Conservation (phyloP, 2,113 vertebrate species). For the Austrofundulus limnaeus region DNA sequence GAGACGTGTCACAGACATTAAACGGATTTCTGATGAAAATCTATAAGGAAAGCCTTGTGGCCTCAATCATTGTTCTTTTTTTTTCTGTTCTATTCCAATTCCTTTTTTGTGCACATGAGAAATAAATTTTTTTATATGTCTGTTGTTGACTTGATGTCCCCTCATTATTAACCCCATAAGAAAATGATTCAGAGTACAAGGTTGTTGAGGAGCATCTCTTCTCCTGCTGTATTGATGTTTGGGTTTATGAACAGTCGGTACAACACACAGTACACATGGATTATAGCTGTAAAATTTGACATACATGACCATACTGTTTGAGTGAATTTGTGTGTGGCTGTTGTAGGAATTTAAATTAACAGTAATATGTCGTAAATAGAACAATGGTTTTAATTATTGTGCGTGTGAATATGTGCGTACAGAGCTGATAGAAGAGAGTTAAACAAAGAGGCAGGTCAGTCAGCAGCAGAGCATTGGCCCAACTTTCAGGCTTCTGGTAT, state of each 20-base stretch:
- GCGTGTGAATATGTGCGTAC: constrained; percentile 1
- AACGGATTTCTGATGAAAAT: constrained; percentile 78
- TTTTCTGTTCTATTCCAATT: constrained; percentile 82
- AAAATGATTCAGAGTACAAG: constrained; percentile 69
- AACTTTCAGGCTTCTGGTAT: constrained; percentile 54
- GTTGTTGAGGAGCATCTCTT: constrained; percentile 31
- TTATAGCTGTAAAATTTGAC: constrained; percentile 49
- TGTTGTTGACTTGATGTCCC: constrained; percentile 72
- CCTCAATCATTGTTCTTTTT: constrained; percentile 84
- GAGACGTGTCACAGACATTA: constrained; percentile 73
- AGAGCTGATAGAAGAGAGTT: constrained; percentile 19
- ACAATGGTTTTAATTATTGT: constrained; percentile 14
- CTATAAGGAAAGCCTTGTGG: constrained; percentile 81
- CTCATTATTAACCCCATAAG: constrained; percentile 73
- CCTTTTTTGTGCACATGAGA: constrained; percentile 85
- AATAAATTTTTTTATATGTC: constrained; percentile 91
- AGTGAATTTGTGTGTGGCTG: constrained; percentile 7
- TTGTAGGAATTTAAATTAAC: constrained; percentile 17
- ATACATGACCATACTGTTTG: constrained; percentile 10
- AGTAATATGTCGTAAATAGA: constrained; percentile 3
- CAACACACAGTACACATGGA: constrained; percentile 11
- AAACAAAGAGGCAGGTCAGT: constrained; percentile 48
- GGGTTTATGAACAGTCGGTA: constrained; percentile 60
- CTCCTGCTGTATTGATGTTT: constrained; percentile 56
- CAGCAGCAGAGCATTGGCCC: constrained; percentile 43